Conservation (phyloP, 2,888 invertebrate genomes). For the Scaptomyza reducta region DNA sequence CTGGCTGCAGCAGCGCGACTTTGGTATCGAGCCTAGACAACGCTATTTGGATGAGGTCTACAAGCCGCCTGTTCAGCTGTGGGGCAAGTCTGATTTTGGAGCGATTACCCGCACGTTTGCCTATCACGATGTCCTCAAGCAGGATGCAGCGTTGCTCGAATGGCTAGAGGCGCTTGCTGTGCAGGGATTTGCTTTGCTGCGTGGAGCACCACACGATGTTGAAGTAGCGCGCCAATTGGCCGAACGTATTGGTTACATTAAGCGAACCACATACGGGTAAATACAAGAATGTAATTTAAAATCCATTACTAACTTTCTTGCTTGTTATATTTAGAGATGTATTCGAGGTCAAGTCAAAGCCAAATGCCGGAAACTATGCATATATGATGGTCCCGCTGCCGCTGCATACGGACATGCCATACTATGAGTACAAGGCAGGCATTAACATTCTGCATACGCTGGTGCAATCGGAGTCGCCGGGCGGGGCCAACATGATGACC, state of each 20-base stretch:
- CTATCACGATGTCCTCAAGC: slow-evolving; percentile 85
- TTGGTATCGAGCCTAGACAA: slow-evolving; percentile 84
- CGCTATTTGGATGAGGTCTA: slow-evolving; percentile 85
- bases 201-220: slow-evolving; percentile 86
- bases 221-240: slow-evolving; percentile 86
- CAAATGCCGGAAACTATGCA: slow-evolving; percentile 89
- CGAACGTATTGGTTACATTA: slow-evolving; percentile 88
- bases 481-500: slow-evolving; percentile 88
- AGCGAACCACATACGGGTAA: slow-evolving; percentile 90
- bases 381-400: slow-evolving; percentile 88
- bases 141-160: slow-evolving; percentile 84
- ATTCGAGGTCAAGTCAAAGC: slow-evolving; percentile 87
- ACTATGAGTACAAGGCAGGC: slow-evolving; percentile 89
- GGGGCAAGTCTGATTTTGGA: slow-evolving; percentile 85
- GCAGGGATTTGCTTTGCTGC: slow-evolving; percentile 88
- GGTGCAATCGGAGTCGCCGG: slow-evolving; percentile 86
- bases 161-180: slow-evolving; percentile 87
- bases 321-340: slow-evolving; percentile 84
- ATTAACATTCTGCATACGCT: slow-evolving; percentile 89
- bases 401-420: slow-evolving; percentile 90
- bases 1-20: slow-evolving; percentile 87
- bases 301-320: neutral
- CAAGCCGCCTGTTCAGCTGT: slow-evolving; percentile 85
- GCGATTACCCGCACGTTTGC: slow-evolving; percentile 85
- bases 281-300: neutral